Evolutionary conservation across 2,888 invertebrate genomes (phyloP).

Genomic region (Xestia ashworthii): DNA sequence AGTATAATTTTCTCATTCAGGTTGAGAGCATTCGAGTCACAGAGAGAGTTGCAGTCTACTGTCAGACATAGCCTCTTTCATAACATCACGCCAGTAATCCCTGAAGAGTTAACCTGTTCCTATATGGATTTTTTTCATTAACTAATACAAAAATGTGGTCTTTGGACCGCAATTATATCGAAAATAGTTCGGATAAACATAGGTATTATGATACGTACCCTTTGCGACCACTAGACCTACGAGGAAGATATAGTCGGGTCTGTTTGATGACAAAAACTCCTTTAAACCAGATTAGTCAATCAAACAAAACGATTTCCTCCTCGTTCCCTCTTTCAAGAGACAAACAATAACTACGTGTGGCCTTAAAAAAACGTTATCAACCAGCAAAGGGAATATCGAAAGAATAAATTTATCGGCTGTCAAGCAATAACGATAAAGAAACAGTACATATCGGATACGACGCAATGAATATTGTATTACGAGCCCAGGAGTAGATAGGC

Average conservation of each 20-base stretch:
- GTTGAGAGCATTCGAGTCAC: no score
- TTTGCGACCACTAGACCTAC: neutral
- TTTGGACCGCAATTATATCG: no score
- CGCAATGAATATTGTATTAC: conserved; percentile 66
- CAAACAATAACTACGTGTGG: conserved; percentile 58
- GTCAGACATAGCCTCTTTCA: no score
- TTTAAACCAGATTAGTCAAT: conserved; percentile 23
- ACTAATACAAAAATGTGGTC: no score
- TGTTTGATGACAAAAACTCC: conserved; percentile 9
- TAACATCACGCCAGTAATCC: no score
- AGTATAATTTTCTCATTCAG: no score
- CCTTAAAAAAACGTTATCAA: conserved; percentile 65
- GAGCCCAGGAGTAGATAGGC: conserved; percentile 42
- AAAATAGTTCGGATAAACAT: no score
- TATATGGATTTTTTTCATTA: no score
- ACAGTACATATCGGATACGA: conserved; percentile 59
- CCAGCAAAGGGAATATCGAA: conserved; percentile 66
- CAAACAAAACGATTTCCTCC: conserved; percentile 41
- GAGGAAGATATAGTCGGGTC: neutral
- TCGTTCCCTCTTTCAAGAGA: conserved; percentile 44
- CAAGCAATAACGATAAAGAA: conserved; percentile 68
- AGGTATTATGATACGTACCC: no score
- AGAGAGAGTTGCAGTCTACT: no score
- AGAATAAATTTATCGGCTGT: conserved; percentile 67
- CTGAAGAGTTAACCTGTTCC: no score